Evolutionary conservation across 2,888 invertebrate species (phyloP), one percentile per base, ranked within the genome.

Genomic region (Gisinianus flammeolus): DNA sequence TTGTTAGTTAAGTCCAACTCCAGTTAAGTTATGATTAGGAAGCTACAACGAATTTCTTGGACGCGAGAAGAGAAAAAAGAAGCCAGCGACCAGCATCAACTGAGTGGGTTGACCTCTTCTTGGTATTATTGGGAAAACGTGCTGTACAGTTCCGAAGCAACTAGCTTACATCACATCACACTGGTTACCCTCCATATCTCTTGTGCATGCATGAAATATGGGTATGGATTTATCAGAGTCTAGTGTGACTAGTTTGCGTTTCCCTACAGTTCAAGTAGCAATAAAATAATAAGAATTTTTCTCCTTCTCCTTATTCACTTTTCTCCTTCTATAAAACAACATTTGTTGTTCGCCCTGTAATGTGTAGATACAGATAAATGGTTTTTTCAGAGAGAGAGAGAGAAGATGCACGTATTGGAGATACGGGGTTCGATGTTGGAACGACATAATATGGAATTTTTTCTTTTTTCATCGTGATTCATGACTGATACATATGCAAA

Each of bases 81-180:
- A n/a, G 22, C 22, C 56, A 56, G 56, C 56, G n/a, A 35, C 24
- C 24, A 58, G 58, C 58, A 24, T 58, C 58, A 58, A 30, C 70
- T 62, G 73, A 74, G 73, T 74, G 73, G 73, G 73, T 74, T 74
- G 73, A 74, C 73, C 73, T 72, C 72, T 69, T 71, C 71, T 56
- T 72, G 33, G 66, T 74, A 74, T 74, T 64, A 74, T 74, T 74
- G 64, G 73, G 73, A 66, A 74, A 64, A 74, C 62, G 35, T 62
- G 58, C 64, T 44, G 73, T 73, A 73, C 73, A 74, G 73, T 74
- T 74, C 31, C 66, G 58, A 58, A 58, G 58, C 73, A 74, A 64
- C 73, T 56, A 64, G 26, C 73, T 19, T 16, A 44, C 44, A 44
- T 16, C 44, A 16, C 19, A 19, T 44, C 44, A 16, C 6, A 19